Evolutionary conservation across 2,797 vertebrate genomes (phyloP), one percentile per base, ranked within the genome.

Genomic region (Microchirus variegatus): DNA sequence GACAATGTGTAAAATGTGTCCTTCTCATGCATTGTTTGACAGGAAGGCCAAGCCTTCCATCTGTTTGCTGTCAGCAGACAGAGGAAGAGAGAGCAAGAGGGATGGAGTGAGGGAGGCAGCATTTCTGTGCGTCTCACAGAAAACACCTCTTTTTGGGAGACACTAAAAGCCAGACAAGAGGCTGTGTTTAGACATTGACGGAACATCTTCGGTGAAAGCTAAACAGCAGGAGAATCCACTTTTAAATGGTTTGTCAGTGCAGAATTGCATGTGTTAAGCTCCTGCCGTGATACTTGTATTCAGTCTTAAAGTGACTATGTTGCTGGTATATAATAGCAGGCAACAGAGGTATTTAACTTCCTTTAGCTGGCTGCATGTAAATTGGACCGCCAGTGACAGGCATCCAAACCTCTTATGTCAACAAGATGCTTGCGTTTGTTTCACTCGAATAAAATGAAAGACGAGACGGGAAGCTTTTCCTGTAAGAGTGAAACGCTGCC

Each of bases 11-110:
- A 57, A 85, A 83, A 77, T 43, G 63, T 31, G 59, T 31, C 22
- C 61, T 38, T 35, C 48, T 75, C 75, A 83, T 10, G 79, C 67
- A 40, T 82, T 89, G 86, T 91, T 88, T 89, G 88, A 89, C 77
- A 86, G 74, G 47, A 66, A 18, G 11, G 72, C 58, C 47, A 63
- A 0, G 69, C 50, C 2, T 74, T 49, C 74, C 83, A 85, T 83
- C 77, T 82, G 85, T 75, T 78, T 48, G 42, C 74, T 2, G 63
- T 82, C 84, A 75, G 15, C 45, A 67, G 53, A 54, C 51, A 17
- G 14, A 53, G 9, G 17, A 35, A 35, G 45, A 53, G 54, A 67
- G 14, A 0, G 44, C 26, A 56, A 22, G 45, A 61, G 46, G 55
- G 49, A 60, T 47, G 9, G 50, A 68, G 70, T 3, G 6, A 38